Conservation (phyloP, 92 coral and sea anemone species). For the Zoanthus sociatus region DNA sequence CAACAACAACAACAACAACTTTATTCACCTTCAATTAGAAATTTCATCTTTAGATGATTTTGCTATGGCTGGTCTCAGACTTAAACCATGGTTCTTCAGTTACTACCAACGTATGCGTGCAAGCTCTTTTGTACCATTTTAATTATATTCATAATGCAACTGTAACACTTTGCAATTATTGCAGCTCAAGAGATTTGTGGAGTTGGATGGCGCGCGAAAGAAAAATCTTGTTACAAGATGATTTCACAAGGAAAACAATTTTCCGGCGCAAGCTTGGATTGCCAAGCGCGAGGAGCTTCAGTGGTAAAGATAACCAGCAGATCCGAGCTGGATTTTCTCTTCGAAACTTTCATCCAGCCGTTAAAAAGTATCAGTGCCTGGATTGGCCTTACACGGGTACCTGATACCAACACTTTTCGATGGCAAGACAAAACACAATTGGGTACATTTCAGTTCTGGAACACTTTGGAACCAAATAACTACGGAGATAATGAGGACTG, state of each 20-base stretch:
- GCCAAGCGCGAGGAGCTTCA: conserved; percentile 43
- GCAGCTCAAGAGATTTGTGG: conserved; percentile 70
- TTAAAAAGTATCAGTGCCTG: conserved; percentile 67
- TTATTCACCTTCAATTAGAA: too few relatives aligned
- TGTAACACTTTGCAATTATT: not conserved
- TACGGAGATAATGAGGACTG: conserved; percentile 53
- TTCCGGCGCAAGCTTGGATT: conserved; percentile 54
- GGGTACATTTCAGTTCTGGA: conserved; percentile 48
- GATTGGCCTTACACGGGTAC: conserved; percentile 59
- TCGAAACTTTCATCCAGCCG: conserved; percentile 60
- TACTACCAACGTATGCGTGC: too few relatives aligned
- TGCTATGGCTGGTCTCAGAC: too few relatives aligned
- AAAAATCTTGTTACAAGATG: conserved; percentile 68
- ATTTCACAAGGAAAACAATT: conserved; percentile 50
- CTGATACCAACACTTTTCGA: conserved; percentile 11
- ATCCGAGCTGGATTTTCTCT: conserved; percentile 64
- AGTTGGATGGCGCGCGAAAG: conserved; percentile 69
- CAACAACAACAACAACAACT: too few relatives aligned
- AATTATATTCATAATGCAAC: too few relatives aligned
- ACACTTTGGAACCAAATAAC: conserved; percentile 58
- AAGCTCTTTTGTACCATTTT: too few relatives aligned
- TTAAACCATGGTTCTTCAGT: too few relatives aligned
- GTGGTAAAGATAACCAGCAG: conserved; percentile 52
- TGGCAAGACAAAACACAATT: conserved; percentile 32
- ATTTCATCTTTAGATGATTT: too few relatives aligned